A percentile compares a stretch with the other conserved stretches of the same genome.
Conservation (phyloP, 37 sponge, comb jelly and placozoan species). For the Petrosia ficiformis region DNA sequence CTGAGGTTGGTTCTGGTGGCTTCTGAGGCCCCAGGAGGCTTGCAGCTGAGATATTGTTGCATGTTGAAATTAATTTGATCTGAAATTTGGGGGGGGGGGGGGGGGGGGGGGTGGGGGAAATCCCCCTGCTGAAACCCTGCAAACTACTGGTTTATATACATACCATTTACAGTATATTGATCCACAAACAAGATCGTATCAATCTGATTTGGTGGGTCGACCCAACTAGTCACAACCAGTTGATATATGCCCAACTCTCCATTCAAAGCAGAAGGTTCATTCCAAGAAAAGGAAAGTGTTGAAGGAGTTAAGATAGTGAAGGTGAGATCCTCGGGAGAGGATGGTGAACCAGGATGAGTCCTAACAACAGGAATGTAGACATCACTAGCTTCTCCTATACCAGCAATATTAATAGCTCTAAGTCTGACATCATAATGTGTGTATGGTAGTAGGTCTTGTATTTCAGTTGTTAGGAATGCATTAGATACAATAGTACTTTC, state of each 20-base stretch:
- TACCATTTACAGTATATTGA: background rate
- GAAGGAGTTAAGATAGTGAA: constrained; percentile 25
- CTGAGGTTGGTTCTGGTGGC: too few relatives aligned
- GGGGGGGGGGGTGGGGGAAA: too few relatives aligned
- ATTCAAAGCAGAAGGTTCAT: constrained; percentile 45
- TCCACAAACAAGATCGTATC: background rate
- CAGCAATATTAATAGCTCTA: constrained; percentile 43
- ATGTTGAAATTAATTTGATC: too few relatives aligned
- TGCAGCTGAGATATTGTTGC: too few relatives aligned
- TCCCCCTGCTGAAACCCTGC: too few relatives aligned
- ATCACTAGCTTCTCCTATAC: constrained; percentile 30
- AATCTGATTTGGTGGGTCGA: background rate
- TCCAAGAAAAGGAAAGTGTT: constrained; percentile 51
- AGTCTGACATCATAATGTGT: constrained; percentile 51
- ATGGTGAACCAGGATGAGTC: constrained; percentile 42
- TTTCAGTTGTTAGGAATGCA: background rate
- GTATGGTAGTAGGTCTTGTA: constrained; percentile 37
- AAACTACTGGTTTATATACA: too few relatives aligned
- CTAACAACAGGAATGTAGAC: background rate
- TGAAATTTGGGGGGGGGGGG: too few relatives aligned
- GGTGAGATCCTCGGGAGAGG: constrained; percentile 39
- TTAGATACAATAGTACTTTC: background rate
- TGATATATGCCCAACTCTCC: constrained; percentile 43
- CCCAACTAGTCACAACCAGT: constrained; percentile 15
- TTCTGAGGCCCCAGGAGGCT: too few relatives aligned